Conservation (phyloP, 1,140 invertebrate species). For the Lycorma delicatula region DNA sequence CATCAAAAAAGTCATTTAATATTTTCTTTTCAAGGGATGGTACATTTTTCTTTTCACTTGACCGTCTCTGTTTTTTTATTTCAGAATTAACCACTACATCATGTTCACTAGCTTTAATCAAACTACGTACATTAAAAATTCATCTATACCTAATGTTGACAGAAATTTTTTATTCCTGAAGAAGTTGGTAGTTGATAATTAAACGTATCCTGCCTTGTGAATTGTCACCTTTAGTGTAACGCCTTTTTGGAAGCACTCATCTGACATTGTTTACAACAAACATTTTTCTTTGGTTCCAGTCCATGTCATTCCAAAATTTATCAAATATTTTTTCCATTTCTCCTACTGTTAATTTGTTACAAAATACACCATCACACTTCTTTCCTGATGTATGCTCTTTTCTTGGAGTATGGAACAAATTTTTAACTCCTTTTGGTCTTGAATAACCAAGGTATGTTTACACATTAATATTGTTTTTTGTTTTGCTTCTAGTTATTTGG, state of each 20-base stretch:
- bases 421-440: too few relatives aligned
- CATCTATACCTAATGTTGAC: too few relatives aligned
- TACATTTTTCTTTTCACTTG: too few relatives aligned
- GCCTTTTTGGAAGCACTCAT: background rate
- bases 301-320: background rate
- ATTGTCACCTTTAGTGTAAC: background rate
- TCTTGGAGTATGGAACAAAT: too few relatives aligned
- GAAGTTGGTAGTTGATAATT: background rate
- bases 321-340: background rate
- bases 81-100: background rate
- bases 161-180: background rate
- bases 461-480: too few relatives aligned
- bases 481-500: too few relatives aligned
- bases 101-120: background rate
- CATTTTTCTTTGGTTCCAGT: background rate
- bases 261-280: background rate
- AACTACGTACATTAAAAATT: background rate
- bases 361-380: background rate
- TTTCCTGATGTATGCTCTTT: too few relatives aligned
- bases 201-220: background rate
- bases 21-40: background rate
- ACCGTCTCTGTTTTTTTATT: background rate
- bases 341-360: too few relatives aligned
- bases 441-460: too few relatives aligned
- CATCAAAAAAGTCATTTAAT: background rate